Conservation (phyloP, 2,888 invertebrate species). For the Heteromurus nitidus region DNA sequence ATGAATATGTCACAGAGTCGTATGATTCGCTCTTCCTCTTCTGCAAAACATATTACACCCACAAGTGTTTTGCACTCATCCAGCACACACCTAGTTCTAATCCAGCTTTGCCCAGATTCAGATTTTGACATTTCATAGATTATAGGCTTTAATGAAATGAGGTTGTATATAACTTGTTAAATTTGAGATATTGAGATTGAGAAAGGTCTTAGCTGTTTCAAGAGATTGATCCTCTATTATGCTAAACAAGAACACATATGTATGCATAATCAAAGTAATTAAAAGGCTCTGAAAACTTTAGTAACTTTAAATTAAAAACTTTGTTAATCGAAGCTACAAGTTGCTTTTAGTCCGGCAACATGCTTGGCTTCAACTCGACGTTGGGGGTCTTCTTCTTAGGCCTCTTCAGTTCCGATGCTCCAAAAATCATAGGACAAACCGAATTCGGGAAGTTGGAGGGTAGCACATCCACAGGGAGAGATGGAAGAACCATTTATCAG, state of each 20-base stretch:
- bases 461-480: slow-evolving; percentile 41
- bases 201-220: neutral
- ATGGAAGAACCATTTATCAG: slow-evolving; percentile 56
- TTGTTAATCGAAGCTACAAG: too few relatives aligned
- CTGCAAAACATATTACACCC: too few relatives aligned
- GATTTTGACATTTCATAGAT: too few relatives aligned
- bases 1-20: too few relatives aligned
- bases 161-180: neutral
- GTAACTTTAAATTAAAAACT: too few relatives aligned
- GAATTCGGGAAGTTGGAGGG: slow-evolving; percentile 57
- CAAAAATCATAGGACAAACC: slow-evolving; percentile 47
- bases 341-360: too few relatives aligned
- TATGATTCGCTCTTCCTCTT: too few relatives aligned
- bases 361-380: slow-evolving; percentile 49
- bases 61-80: too few relatives aligned
- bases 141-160: too few relatives aligned
- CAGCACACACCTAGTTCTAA: too few relatives aligned
- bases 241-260: neutral
- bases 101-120: too few relatives aligned
- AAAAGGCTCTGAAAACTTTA: neutral
- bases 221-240: too few relatives aligned
- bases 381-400: slow-evolving; percentile 43
- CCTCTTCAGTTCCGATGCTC: slow-evolving; percentile 27
- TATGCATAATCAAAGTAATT: neutral
- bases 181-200: neutral